A percentile compares a stretch with the other conserved stretches of the same genome.
These are phyloP conservation scores for Grantiella picta DNA, from an alignment of 2,113 vertebrate genomes.

Conservation along the genomic window DNA sequence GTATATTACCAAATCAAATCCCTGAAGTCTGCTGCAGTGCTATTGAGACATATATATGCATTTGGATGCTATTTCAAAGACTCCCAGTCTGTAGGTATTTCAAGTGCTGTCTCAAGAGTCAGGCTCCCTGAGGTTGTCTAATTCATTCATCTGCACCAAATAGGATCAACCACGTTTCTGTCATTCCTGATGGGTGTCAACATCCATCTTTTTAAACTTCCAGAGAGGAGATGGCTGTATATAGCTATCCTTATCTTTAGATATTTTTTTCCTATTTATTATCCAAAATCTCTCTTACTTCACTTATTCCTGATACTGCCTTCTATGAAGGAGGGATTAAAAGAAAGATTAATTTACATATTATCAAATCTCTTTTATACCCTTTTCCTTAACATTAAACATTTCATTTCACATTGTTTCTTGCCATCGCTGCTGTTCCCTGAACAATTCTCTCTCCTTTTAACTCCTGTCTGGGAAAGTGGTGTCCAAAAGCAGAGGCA, in stretches of 20 bases:
- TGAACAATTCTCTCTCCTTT: background rate
- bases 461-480: background rate
- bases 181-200: background rate
- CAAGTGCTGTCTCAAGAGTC: background rate
- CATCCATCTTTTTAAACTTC: background rate
- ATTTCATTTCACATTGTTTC: background rate
- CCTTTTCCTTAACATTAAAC: background rate
- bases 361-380: background rate
- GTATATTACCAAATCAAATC: background rate
- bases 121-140: background rate
- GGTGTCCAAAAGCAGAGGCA: background rate
- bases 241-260: background rate
- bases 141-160: background rate
- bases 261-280: background rate
- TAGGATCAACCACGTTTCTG: background rate
- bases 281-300: background rate
- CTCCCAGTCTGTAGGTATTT: background rate
- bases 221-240: background rate
- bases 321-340: background rate
- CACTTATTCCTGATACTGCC: background rate
- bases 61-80: background rate
- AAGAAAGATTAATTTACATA: background rate
- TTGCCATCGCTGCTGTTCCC: background rate
- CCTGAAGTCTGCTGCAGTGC: background rate
- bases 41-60: background rate